Evolutionary conservation across 2,113 vertebrate genomes (phyloP), one percentile per base, ranked within the genome.

Genomic region (Leptobrachium ailaonicum): DNA sequence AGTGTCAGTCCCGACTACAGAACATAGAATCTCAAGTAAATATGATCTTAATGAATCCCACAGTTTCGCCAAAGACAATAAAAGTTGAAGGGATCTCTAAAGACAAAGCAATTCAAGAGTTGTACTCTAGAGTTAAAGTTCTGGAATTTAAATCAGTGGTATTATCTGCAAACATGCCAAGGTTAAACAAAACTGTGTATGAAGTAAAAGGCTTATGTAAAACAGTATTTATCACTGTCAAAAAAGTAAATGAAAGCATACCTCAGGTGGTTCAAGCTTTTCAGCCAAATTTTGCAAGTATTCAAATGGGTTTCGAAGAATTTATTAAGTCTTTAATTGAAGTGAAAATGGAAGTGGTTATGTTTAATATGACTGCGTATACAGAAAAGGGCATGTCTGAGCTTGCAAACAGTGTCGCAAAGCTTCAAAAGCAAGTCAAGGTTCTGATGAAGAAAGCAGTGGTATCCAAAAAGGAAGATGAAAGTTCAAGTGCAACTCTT

Each of bases 121-220:
- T 94, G 76, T 92, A 63, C 85, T 90, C 91, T 58, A 92, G 90
- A 83, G 84, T 94, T 75, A 91, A 87, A 81, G 87, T 89, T 0
- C 83, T 95, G 42, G 90, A 92, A 88, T 84, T 83, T 75, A 93
- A 94, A 85, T 92, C 89, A 0, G 87, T 90, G 41, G 83, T 83
- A 32, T 83, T 92, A 70, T 92, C 91, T 7, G 69, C 87, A 20
- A 44, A 32, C 20, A 83, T 94, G 62, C 89, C 88, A 0, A 80
- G 85, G n/a, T 41, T 94, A 79, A 94, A 94, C 56, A 89, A 86
- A 83, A 94, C 90, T 41, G 85, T 88, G 13, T 75, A 83, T 0
- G 87, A 91, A 75, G 83, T 87, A 63, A 82, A 88, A 84, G 63
- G 9, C 0, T 47, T 86, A 62, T 94, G 91, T 83, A 85, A 79